Evolutionary conservation across 2,888 invertebrate genomes (phyloP), one percentile per base, ranked within the genome.

Genomic region (Halictus quadricinctus): DNA sequence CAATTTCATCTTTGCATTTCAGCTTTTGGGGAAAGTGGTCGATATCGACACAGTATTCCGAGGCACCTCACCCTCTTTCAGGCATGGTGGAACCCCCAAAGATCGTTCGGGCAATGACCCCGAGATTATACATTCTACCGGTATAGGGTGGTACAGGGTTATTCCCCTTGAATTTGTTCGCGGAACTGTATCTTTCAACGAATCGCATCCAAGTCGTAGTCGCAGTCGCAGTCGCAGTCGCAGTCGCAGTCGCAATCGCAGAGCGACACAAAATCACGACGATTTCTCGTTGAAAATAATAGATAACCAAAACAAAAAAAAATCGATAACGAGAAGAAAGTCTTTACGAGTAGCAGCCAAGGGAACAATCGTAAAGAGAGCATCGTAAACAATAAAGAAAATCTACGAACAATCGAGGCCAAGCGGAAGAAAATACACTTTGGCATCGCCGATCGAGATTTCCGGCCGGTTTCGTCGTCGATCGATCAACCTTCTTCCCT

Each of bases 91-190:
- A 91, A 93, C 91, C 91, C 90, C 93, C 93, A 93, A 93, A 93
- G 93, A 93, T 93, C 93, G 93, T 93, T 92, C 93, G 93, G 93
- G 88, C 93, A 93, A 93, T 93, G 93, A 93, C 93, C 93, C 89
- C 93, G 91, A 90, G 88, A 88, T 89, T 88, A 90, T 90, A 90
- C 86, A 90, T 88, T 90, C 89, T 72, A 87, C 77, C 77, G 66
- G 87, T 90, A 82, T 90, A 86, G 87, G 85, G 85, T 84, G 86
- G 81, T 84, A 84, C 88, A 87, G 84, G 84, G 76, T 89, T 87
- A 87, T 88, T 85, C 87, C 83, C 86, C 81, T 64, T 81, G 81
- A 85, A 88, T 86, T 83, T 76, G 72, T 78, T 29, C 75, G 81
- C 86, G 79, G 43, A 76, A 58, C 83, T 80, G 77, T 82, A 82